Conservation (phyloP, 2,888 invertebrate genomes). For the Neocrepidodera transversa region DNA sequence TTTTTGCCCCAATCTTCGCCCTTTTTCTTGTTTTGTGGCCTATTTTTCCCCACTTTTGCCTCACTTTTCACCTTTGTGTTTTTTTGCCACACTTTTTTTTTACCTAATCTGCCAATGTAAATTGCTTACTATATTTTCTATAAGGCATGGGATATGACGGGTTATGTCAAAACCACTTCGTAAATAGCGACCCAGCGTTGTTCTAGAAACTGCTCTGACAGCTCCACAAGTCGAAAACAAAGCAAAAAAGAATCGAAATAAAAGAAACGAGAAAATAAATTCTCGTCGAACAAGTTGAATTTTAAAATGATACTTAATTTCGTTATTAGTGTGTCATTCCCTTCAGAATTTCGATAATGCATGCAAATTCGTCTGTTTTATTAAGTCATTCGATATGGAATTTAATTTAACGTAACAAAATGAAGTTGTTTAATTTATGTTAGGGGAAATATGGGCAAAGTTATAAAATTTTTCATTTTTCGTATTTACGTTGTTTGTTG, state of each 20-base stretch:
- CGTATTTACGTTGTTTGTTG: too few relatives aligned
- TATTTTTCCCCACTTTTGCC: too few relatives aligned
- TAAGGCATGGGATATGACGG: too few relatives aligned
- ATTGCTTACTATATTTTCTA: too few relatives aligned
- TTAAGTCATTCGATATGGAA: conserved; percentile 6
- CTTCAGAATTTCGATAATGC: conserved; percentile 14
- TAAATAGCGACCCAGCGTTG: too few relatives aligned
- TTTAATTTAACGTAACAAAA: not conserved
- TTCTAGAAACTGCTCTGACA: not conserved
- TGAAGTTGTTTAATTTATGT: not conserved
- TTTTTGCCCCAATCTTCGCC: too few relatives aligned
- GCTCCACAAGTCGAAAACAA: not conserved
- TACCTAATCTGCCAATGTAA: too few relatives aligned
- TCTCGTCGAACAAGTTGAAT: conserved; percentile 11
- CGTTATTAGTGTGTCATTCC: conserved; percentile 26
- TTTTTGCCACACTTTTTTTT: too few relatives aligned
- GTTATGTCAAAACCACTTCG: too few relatives aligned
- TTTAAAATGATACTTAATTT: conserved; percentile 29
- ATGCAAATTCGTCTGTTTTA: conserved; percentile 17
- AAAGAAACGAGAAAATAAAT: conserved; percentile 19
- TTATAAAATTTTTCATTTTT: too few relatives aligned
- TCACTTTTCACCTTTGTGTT: too few relatives aligned
- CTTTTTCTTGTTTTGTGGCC: too few relatives aligned
- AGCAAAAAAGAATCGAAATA: not conserved
- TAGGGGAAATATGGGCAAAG: not conserved